Conservation (phyloP, 30 jellyfish, hydroid and myxozoan species). For the Nemopilema nomurai region DNA sequence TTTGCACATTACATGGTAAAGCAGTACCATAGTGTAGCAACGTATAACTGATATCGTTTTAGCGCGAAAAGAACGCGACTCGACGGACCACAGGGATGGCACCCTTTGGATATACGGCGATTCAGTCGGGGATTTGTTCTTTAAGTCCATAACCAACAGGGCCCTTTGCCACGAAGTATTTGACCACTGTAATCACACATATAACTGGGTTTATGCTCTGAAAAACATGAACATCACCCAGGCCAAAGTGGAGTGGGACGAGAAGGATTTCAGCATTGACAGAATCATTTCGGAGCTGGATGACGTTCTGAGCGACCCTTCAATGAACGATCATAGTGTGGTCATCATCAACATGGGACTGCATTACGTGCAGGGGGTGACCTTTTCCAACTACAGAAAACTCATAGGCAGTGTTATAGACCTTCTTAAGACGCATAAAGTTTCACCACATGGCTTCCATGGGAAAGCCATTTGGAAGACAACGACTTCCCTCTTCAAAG, state of each 20-base stretch:
- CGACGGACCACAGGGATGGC: conserved; percentile 67
- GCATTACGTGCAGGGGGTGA: conserved; percentile 84
- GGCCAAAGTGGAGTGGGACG: conserved; percentile 78
- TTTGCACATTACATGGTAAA: too few species aligned
- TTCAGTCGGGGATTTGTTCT: conserved; percentile 93
- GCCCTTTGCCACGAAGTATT: conserved; percentile 75
- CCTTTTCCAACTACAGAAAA: conserved; percentile 39
- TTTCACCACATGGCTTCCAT: conserved; percentile 73
- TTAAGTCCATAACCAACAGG: conserved; percentile 66
- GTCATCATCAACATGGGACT: conserved; percentile 83
- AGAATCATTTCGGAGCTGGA: conserved; percentile 75
- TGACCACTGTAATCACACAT: conserved; percentile 81
- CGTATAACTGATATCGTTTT: conserved; percentile 4
- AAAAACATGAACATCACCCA: conserved; percentile 67
- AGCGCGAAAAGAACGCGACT: conserved; percentile 49
- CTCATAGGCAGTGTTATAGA: conserved; percentile 66
- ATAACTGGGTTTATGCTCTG: conserved; percentile 90
- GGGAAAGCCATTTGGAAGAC: conserved; percentile 95
- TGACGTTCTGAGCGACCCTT: conserved; percentile 60
- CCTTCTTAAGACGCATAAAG: conserved; percentile 65
- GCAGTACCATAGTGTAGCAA: too few species aligned
- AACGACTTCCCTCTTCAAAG: conserved; percentile 89
- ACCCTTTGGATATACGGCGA: conserved; percentile 97
- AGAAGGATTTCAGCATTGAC: conserved; percentile 82
- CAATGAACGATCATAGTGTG: conserved; percentile 79